phyloP scores from a whole-genome alignment of 2,888 invertebrate species.

The Pasiphila rectangulata region DNA sequence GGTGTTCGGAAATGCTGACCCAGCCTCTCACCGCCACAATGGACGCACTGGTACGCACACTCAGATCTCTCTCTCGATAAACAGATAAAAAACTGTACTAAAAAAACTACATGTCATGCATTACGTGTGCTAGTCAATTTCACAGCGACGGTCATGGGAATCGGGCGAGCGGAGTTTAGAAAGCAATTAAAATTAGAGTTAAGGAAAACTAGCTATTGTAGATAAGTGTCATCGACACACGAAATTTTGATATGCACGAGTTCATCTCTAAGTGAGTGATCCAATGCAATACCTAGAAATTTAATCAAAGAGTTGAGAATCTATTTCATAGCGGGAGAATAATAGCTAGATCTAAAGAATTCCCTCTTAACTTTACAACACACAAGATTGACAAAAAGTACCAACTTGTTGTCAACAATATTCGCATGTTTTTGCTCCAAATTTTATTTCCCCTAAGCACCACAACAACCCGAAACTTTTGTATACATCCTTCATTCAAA shows the following conservation, averaged over 20 bases:
- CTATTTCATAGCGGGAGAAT: no score
- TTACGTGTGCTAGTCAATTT: slow-evolving; percentile 79
- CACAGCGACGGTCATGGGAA: slow-evolving; percentile 78
- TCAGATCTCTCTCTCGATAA: slow-evolving; percentile 74
- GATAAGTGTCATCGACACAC: slow-evolving; percentile 67
- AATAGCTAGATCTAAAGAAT: background rate
- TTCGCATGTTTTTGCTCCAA: slow-evolving; percentile 36
- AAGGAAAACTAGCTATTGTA: slow-evolving; percentile 58
- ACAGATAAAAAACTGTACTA: slow-evolving; percentile 60
- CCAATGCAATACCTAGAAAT: slow-evolving; percentile 2
- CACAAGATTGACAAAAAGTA: slow-evolving; percentile 2
- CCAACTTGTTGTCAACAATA: slow-evolving; percentile 17
- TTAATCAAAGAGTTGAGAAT: background rate
- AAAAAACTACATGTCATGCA: slow-evolving; percentile 80
- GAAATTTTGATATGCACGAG: slow-evolving; percentile 54
- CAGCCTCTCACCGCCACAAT: slow-evolving; percentile 68
- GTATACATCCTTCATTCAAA: slow-evolving; percentile 49
- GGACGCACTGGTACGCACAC: slow-evolving; percentile 55
- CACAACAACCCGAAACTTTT: slow-evolving; percentile 49
- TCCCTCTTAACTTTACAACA: background rate
- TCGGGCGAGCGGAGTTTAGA: slow-evolving; percentile 74
- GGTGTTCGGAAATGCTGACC: slow-evolving; percentile 50
- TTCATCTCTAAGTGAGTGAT: slow-evolving; percentile 22
- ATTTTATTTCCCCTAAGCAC: slow-evolving; percentile 43
- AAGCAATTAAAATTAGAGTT: slow-evolving; percentile 77